Conservation (phyloP, 2,113 vertebrate genomes). For the Collichthys lucidus region DNA sequence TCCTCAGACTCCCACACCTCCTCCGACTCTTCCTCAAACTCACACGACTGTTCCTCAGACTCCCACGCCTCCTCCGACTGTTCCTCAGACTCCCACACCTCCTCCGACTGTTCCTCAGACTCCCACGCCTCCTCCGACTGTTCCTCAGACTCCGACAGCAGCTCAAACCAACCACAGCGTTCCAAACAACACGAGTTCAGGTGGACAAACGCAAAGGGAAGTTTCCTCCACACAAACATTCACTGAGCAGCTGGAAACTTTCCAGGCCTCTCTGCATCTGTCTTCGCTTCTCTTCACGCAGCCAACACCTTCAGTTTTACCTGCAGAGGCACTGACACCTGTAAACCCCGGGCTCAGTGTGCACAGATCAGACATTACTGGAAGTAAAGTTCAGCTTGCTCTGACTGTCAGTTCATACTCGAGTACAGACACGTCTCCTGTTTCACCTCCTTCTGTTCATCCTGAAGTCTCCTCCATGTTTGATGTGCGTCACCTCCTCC, state of each 20-base stretch:
- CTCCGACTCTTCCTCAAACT: no score
- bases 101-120: neutral
- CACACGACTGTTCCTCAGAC: neutral
- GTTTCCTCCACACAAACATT: neutral
- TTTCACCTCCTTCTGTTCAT: neutral
- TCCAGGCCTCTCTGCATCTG: neutral
- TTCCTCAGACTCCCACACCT: neutral
- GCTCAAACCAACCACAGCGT: neutral
- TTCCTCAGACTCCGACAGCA: neutral
- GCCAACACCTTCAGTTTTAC: neutral
- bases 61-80: neutral
- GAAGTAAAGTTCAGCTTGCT: neutral
- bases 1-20: slow-evolving; percentile 1
- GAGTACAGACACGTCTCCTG: neutral
- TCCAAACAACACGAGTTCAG: neutral
- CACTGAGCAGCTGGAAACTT: neutral
- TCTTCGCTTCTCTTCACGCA: neutral
- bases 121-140: neutral
- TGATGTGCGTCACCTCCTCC: neutral
- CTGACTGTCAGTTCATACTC: neutral
- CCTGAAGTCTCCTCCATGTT: neutral
- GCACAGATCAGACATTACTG: neutral
- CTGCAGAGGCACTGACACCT: neutral
- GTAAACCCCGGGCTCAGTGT: neutral
- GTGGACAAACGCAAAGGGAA: slow-evolving; percentile 1